Conservation (phyloP, 2,797 vertebrate species). For the Adelosebastes latens region DNA sequence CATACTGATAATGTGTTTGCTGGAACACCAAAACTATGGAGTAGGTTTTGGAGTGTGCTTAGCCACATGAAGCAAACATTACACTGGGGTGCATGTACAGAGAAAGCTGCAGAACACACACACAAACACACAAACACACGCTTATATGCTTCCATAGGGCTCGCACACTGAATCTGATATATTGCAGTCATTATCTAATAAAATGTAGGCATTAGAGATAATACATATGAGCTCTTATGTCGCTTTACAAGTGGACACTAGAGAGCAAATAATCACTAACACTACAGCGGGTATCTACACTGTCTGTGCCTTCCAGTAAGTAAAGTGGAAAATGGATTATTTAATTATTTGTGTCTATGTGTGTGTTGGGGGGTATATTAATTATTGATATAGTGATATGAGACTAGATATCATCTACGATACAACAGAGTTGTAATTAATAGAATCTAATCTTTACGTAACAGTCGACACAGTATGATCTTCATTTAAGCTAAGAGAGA, state of each 20-base stretch:
- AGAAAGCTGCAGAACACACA: background rate
- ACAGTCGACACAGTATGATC: background rate
- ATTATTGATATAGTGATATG: background rate
- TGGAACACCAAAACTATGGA: background rate
- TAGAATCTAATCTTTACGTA: background rate
- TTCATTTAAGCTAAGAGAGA: constrained; percentile 12
- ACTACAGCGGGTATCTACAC: constrained; percentile 5
- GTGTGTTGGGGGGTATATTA: background rate
- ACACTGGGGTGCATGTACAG: background rate
- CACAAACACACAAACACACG: background rate
- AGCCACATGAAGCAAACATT: constrained; percentile 4
- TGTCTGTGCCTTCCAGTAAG: constrained; percentile 16
- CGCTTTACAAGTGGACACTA: constrained; percentile 48
- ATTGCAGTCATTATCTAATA: constrained; percentile 59
- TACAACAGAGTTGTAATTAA: constrained; percentile 3
- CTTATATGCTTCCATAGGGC: background rate
- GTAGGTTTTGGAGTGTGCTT: background rate
- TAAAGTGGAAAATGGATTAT: constrained; percentile 40
- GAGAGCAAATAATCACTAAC: constrained; percentile 53
- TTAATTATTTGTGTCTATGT: background rate
- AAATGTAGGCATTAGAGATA: constrained; percentile 50
- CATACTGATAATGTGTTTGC: constrained; percentile 10
- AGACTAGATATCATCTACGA: background rate
- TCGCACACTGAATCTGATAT: constrained; percentile 34
- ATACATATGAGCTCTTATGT: constrained; percentile 49